Conservation (phyloP, 2,797 vertebrate genomes). For the Muscicapa striata region DNA sequence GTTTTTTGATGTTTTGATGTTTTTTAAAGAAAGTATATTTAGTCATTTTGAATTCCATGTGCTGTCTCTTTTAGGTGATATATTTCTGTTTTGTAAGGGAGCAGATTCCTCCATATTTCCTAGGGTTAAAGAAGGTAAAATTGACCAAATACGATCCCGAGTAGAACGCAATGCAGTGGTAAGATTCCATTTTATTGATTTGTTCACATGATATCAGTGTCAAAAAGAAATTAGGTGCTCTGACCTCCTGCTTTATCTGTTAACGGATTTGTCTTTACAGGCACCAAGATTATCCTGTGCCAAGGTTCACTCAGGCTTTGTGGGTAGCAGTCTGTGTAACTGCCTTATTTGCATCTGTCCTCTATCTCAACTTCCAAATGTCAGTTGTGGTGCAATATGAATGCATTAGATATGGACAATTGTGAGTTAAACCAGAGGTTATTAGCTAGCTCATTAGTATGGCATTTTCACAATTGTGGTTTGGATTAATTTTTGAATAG, state of each 20-base stretch:
- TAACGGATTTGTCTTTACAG: neutral
- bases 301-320: neutral
- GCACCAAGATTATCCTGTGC: neutral
- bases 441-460: neutral
- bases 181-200: constrained; percentile 65
- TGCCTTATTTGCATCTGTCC: neutral
- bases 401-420: neutral
- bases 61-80: constrained; percentile 81
- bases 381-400: neutral
- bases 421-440: neutral
- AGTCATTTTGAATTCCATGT: neutral
- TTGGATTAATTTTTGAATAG: neutral
- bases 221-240: neutral
- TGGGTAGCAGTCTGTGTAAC: neutral
- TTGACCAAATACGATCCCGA: constrained; percentile 88
- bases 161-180: constrained; percentile 97
- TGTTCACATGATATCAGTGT: neutral
- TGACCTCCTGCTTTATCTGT: neutral
- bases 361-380: neutral
- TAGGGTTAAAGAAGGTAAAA: constrained; percentile 90
- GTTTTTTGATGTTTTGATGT: neutral
- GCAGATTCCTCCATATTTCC: constrained; percentile 98
- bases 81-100: constrained; percentile 95
- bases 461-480: neutral
- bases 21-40: neutral